A percentile compares a stretch with the other conserved stretches of the same genome.
phyloP scores from a whole-genome alignment of 2,888 invertebrate species.

The Nipponacmea schrenckii region DNA sequence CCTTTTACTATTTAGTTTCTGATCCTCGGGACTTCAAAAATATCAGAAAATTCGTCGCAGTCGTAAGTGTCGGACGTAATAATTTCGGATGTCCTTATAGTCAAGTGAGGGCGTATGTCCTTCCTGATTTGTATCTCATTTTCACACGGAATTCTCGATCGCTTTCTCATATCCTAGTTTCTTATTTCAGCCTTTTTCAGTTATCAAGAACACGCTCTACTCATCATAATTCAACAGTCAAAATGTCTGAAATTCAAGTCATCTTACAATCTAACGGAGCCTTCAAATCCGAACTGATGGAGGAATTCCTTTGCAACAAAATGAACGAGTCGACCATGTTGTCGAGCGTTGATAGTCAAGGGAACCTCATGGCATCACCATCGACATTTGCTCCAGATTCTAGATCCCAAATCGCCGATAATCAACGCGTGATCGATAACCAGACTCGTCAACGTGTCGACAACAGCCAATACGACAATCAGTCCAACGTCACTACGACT shows the following conservation, averaged over 20 bases:
- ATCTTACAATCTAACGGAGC: constrained; percentile 59
- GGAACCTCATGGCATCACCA: background rate
- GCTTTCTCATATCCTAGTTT: background rate
- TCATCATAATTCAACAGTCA: constrained; percentile 23
- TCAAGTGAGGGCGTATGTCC: too few relatives aligned
- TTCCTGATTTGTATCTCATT: too few relatives aligned
- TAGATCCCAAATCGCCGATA: background rate
- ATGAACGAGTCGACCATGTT: background rate
- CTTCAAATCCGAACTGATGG: constrained; percentile 59
- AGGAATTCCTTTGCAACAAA: constrained; percentile 19
- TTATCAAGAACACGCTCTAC: background rate
- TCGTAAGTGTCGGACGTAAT: too few relatives aligned
- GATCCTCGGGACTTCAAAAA: too few relatives aligned
- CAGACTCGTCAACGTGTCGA: background rate
- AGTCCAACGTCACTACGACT: background rate
- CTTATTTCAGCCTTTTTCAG: background rate
- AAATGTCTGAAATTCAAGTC: constrained; percentile 64
- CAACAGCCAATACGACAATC: background rate
- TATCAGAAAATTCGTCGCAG: too few relatives aligned
- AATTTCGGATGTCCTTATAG: too few relatives aligned
- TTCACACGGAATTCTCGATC: too few relatives aligned
- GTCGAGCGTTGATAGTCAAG: background rate
- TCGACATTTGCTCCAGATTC: background rate
- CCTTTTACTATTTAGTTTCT: too few relatives aligned
- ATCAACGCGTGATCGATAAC: background rate